A percentile compares a stretch with the other conserved stretches of the same genome.
Conservation (phyloP, 2,113 vertebrate genomes). For the Calypte anna region DNA sequence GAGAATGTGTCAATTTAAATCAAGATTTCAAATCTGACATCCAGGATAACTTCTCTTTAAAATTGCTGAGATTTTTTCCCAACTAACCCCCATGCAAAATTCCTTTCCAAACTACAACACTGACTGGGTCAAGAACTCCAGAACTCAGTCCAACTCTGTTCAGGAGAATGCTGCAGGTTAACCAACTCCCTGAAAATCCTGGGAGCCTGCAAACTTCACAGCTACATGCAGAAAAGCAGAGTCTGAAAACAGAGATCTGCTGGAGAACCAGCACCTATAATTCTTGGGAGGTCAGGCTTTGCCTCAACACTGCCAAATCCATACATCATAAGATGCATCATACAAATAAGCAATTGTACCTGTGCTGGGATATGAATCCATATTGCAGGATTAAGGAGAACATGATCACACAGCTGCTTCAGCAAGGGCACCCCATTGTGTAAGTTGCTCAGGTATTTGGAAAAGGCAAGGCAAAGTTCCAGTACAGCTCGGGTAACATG, state of each 20-base stretch:
- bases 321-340: accelerated
- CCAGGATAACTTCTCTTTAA: not conserved
- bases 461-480: constrained; percentile 94
- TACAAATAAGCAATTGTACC: constrained; percentile 71
- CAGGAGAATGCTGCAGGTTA: not conserved
- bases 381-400: constrained; percentile 96
- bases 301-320: not conserved
- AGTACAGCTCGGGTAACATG: constrained; percentile 91
- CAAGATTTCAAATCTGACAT: not conserved
- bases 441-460: constrained; percentile 94
- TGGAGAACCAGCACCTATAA: accelerated
- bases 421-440: constrained; percentile 91
- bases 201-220: not conserved
- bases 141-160: not conserved
- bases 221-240: not conserved
- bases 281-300: not conserved
- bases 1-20: not conserved
- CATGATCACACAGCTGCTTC: constrained; percentile 96
- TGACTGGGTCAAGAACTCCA: not conserved
- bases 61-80: not conserved
- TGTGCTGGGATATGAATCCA: constrained; percentile 97
- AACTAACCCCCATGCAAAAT: not conserved
- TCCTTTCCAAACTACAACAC: not conserved
- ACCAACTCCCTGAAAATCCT: not conserved
- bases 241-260: not conserved